Conservation (phyloP, 2,797 vertebrate species). For the Gymnoscopelus microlampas region DNA sequence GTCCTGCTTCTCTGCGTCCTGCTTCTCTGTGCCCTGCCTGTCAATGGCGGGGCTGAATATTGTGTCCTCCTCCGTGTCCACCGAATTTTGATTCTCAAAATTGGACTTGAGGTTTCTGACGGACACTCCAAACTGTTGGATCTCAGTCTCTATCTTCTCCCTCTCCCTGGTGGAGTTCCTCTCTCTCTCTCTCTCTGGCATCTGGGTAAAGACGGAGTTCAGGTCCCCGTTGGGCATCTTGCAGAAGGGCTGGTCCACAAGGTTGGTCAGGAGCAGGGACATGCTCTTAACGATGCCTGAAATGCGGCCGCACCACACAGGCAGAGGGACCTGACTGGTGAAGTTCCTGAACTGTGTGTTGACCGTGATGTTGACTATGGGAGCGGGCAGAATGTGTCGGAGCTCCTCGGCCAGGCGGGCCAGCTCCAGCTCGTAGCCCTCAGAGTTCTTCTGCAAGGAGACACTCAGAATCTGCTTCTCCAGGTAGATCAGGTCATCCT, state of each 20-base stretch:
- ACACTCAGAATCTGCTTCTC: constrained; percentile 91
- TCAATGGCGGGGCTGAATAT: constrained; percentile 1
- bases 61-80: constrained; percentile 34
- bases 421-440: constrained; percentile 88
- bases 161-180: constrained; percentile 71
- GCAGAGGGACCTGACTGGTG: constrained; percentile 79
- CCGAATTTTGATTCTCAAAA: constrained; percentile 83
- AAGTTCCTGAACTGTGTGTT: constrained; percentile 85
- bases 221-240: constrained; percentile 86
- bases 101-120: constrained; percentile 88
- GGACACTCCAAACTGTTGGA: constrained; percentile 90
- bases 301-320: constrained; percentile 89
- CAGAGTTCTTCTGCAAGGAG: constrained; percentile 87
- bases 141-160: constrained; percentile 86
- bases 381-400: constrained; percentile 87
- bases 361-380: constrained; percentile 89
- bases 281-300: constrained; percentile 90
- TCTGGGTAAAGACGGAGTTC: constrained; percentile 80
- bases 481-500: constrained; percentile 90
- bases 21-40: background rate
- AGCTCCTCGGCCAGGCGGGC: constrained; percentile 87
- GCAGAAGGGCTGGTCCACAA: constrained; percentile 81
- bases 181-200: constrained; percentile 67
- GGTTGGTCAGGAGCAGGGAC: constrained; percentile 87
- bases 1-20: constrained; percentile 17